phyloP scores from a whole-genome alignment of 2,113 vertebrate genomes.

The Columbina picui region DNA sequence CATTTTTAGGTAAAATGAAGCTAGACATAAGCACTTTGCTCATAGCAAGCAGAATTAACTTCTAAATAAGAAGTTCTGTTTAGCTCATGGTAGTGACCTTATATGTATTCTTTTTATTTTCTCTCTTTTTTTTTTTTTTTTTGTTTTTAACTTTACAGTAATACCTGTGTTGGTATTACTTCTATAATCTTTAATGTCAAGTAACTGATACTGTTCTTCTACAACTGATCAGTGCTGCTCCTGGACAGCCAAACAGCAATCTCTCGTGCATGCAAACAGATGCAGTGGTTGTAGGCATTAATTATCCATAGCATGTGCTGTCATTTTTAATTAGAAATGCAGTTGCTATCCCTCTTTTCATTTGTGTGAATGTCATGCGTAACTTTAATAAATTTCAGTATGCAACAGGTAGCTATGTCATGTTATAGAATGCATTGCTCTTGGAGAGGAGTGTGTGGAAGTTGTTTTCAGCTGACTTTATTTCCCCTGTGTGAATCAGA shows the following conservation, averaged over 20 bases:
- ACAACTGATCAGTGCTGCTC: background rate
- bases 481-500: conserved; percentile 63
- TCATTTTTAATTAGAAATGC: background rate
- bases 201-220: background rate
- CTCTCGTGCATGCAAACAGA: background rate
- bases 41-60: background rate
- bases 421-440: background rate
- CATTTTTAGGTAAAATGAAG: background rate
- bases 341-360: background rate
- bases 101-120: background rate
- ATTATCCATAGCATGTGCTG: background rate
- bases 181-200: background rate
- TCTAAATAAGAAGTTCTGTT: background rate
- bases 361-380: background rate
- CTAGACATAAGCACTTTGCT: background rate
- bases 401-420: background rate
- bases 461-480: background rate
- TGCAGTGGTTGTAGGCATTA: background rate
- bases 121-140: rapidly evolving
- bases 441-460: background rate
- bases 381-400: background rate
- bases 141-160: background rate
- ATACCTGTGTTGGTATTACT: background rate
- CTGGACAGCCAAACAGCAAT: background rate
- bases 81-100: background rate